Conservation (phyloP, 1,140 invertebrate genomes). For the Polypedilum pembai region DNA sequence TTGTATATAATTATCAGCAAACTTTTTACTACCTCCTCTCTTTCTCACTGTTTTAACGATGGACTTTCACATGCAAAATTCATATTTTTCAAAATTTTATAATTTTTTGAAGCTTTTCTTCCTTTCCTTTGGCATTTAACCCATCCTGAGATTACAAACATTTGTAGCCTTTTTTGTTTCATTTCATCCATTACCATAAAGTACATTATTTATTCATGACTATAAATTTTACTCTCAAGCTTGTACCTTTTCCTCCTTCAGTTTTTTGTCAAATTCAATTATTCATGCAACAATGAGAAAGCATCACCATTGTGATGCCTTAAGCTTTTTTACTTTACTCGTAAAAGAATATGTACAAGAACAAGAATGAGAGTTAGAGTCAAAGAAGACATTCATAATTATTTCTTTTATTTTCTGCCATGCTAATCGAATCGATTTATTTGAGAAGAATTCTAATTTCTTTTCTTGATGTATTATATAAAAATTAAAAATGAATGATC, state of each 20-base stretch:
- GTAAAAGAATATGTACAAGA: not conserved
- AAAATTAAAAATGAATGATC: not conserved
- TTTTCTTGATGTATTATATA: not conserved
- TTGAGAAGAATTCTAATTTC: not conserved
- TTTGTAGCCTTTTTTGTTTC: conserved; percentile 18
- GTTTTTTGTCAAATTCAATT: conserved; percentile 23
- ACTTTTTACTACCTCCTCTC: not conserved
- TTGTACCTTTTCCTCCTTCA: conserved; percentile 18
- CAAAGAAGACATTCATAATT: too few relatives aligned
- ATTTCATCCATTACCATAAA: conserved; percentile 18
- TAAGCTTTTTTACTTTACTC: not conserved
- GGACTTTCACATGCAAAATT: not conserved
- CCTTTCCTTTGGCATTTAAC: not conserved
- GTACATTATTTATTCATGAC: conserved; percentile 23
- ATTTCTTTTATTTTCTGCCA: not conserved
- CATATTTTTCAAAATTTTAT: not conserved
- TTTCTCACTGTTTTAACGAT: not conserved
- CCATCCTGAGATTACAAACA: conserved; percentile 7
- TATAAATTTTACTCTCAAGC: not conserved
- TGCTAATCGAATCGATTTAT: not conserved
- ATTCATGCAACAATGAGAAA: conserved; percentile 25
- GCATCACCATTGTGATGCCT: not conserved
- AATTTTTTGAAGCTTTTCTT: not conserved
- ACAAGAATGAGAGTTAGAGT: not conserved
- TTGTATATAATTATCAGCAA: not conserved